Evolutionary conservation across 2,888 invertebrate genomes (phyloP).

Genomic region (Zonitis immaculata): DNA sequence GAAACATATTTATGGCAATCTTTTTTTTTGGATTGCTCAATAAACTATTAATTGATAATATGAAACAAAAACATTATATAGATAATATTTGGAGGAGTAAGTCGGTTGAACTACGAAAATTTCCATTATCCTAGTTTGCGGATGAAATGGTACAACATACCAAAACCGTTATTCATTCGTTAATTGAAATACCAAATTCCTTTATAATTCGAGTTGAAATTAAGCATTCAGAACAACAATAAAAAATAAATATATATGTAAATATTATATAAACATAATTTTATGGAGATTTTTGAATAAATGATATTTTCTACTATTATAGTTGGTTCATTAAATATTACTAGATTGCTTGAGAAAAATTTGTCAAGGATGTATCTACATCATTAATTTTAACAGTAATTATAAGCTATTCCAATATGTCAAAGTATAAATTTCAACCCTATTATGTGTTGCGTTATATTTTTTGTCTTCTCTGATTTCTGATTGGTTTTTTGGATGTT

Average conservation of each 20-base stretch:
- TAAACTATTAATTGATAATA: not conserved
- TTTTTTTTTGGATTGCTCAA: not conserved
- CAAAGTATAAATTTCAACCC: constrained; percentile 3
- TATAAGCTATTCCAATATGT: constrained; percentile 9
- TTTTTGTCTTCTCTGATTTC: constrained; percentile 3
- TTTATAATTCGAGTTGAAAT: not conserved
- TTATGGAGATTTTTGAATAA: too few species aligned
- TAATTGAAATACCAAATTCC: not conserved
- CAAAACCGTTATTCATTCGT: not conserved
- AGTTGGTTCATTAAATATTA: not conserved
- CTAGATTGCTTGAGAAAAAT: not conserved
- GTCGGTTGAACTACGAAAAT: not conserved
- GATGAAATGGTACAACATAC: not conserved
- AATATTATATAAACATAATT: not conserved
- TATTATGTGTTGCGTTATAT: constrained; percentile 9
- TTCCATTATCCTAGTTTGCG: not conserved
- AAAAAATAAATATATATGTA: not conserved
- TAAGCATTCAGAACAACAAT: not conserved
- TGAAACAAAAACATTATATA: not conserved
- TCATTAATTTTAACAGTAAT: constrained; percentile 5
- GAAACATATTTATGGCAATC: too few species aligned
- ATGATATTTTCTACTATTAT: not conserved
- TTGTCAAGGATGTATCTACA: not conserved
- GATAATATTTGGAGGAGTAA: not conserved
- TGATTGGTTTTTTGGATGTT: constrained; percentile 14